A percentile compares a stretch with the other conserved stretches of the same genome.
Conservation (phyloP, 2,113 vertebrate species). For the Nestor notabilis region DNA sequence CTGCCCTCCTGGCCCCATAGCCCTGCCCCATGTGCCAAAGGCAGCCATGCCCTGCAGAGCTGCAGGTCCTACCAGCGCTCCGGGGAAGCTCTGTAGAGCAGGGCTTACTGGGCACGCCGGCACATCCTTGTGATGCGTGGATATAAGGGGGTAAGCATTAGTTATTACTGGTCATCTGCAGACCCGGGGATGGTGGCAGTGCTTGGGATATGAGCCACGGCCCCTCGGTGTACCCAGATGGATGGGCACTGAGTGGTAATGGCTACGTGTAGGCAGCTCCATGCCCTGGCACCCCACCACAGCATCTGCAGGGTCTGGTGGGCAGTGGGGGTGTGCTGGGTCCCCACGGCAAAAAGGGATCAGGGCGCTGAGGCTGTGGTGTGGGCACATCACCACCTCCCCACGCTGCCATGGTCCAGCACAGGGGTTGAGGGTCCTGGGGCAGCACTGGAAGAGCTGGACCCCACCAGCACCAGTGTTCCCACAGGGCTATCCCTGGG, state of each 20-base stretch:
- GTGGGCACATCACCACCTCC: not conserved
- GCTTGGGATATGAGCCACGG: accelerated
- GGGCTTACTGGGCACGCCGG: slow-evolving; percentile 40
- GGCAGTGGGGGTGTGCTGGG: accelerated
- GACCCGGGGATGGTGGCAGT: accelerated
- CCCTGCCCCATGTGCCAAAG: accelerated
- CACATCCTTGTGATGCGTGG: not conserved
- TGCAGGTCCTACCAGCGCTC: slow-evolving; percentile 50
- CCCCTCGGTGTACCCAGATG: accelerated
- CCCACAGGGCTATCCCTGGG: not conserved
- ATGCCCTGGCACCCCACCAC: accelerated
- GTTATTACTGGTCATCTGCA: not conserved
- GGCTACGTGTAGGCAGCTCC: not conserved
- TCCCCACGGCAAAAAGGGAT: not conserved
- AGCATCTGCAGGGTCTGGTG: not conserved
- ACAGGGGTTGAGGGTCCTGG: not conserved
- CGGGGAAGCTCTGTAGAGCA: slow-evolving; percentile 24
- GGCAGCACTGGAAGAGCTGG: accelerated
- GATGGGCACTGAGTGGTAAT: not conserved
- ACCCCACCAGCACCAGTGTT: not conserved
- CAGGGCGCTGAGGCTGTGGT: not conserved
- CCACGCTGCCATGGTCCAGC: accelerated
- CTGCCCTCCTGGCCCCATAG: not conserved
- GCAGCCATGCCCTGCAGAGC: not conserved
- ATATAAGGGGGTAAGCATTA: slow-evolving; percentile 11